phyloP scores from a whole-genome alignment of 1,140 invertebrate species.

The Neodiprion virginianus region DNA sequence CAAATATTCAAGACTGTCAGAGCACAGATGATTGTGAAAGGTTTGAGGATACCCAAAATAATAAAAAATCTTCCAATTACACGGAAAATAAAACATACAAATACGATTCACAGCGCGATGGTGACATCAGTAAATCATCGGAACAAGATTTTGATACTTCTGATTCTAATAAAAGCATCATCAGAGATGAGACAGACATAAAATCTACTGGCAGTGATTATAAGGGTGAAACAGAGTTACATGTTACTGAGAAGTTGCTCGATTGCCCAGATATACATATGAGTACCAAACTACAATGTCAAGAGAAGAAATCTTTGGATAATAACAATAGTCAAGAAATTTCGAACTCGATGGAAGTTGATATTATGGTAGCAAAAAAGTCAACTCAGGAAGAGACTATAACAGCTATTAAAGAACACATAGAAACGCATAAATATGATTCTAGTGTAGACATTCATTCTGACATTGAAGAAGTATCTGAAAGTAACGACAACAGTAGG shows the following conservation, averaged over 20 bases:
- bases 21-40: not conserved
- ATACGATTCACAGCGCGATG: not conserved
- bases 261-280: not conserved
- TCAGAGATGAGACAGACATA: not conserved
- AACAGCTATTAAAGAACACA: not conserved
- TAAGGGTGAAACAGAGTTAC: not conserved
- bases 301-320: not conserved
- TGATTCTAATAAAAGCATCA: not conserved
- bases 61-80: not conserved
- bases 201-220: not conserved
- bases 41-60: not conserved
- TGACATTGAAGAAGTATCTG: not conserved
- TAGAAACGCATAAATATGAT: not conserved
- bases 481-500: not conserved
- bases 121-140: not conserved
- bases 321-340: not conserved
- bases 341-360: not conserved
- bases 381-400: not conserved
- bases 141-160: not conserved
- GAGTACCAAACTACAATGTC: not conserved
- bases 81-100: not conserved
- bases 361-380: not conserved
- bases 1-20: not conserved
- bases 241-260: not conserved
- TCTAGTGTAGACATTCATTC: not conserved